A percentile compares a stretch with the other conserved stretches of the same genome.
These are phyloP conservation scores for Acronicta leporina DNA, from an alignment of 2,888 invertebrate genomes.

Conservation along the genomic window DNA sequence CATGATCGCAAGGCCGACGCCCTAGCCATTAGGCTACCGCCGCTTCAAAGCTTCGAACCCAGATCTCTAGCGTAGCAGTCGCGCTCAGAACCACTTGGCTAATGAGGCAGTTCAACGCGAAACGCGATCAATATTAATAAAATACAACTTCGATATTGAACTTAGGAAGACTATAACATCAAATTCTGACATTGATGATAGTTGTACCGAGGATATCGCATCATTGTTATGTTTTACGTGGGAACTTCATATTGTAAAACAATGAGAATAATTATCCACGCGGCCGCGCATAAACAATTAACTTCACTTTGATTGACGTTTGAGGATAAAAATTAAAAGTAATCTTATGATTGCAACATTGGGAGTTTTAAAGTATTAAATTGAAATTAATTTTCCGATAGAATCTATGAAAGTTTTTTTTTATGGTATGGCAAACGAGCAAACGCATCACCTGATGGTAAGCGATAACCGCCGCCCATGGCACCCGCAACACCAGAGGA, in stretches of 20 bases:
- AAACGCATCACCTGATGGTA: too few relatives aligned
- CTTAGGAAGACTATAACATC: background rate
- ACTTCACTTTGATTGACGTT: slow-evolving; percentile 37
- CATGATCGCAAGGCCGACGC: too few relatives aligned
- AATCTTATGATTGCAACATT: slow-evolving; percentile 24
- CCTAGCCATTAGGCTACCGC: too few relatives aligned
- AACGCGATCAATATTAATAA: too few relatives aligned
- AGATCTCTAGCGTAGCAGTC: too few relatives aligned
- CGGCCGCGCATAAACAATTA: slow-evolving; percentile 35
- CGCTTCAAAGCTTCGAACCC: too few relatives aligned
- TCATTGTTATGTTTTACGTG: slow-evolving; percentile 13
- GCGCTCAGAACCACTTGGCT: too few relatives aligned
- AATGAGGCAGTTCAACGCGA: too few relatives aligned
- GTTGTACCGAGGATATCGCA: slow-evolving; percentile 6
- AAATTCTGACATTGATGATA: slow-evolving; percentile 17
- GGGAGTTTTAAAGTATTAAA: slow-evolving; percentile 1
- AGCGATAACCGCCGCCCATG: too few relatives aligned
- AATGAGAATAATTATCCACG: slow-evolving; percentile 39
- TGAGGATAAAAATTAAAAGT: slow-evolving; percentile 44
- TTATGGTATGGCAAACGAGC: too few relatives aligned
- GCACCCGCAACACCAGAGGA: too few relatives aligned
- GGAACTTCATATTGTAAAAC: slow-evolving; percentile 35
- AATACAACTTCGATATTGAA: background rate
- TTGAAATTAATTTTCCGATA: slow-evolving; percentile 9
- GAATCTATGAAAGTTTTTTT: too few relatives aligned